Percentiles rank a stretch among this genome's conserved stretches.
These are phyloP conservation scores for Prunella fulvescens DNA, from an alignment of 2,113 vertebrate genomes.

Conservation along the genomic window DNA sequence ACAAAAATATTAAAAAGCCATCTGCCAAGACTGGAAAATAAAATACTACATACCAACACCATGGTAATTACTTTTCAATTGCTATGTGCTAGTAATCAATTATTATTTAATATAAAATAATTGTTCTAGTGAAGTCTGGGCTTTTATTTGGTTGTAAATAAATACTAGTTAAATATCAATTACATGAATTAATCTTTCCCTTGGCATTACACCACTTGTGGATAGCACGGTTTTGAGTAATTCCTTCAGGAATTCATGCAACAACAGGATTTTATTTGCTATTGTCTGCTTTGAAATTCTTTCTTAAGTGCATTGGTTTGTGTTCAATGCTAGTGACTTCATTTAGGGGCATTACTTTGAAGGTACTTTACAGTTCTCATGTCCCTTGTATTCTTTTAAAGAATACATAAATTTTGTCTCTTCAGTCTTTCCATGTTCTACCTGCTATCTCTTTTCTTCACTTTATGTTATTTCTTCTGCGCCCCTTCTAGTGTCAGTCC, in stretches of 20 bases:
- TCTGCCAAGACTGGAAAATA: background rate
- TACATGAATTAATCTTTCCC: background rate
- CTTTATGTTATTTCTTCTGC: background rate
- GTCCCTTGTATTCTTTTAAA: background rate
- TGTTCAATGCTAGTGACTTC: background rate
- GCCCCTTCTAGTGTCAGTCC: background rate
- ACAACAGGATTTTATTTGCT: background rate
- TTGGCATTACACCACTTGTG: background rate
- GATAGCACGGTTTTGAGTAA: background rate
- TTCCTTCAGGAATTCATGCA: background rate
- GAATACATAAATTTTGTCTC: background rate
- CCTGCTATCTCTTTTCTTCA: background rate
- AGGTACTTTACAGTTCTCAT: background rate
- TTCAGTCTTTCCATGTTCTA: background rate
- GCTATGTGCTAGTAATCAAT: slow-evolving; percentile 3
- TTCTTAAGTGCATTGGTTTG: background rate
- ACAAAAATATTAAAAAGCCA: slow-evolving; percentile 22
- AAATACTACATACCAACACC: background rate
- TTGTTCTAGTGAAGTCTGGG: background rate
- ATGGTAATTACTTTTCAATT: slow-evolving; percentile 15
- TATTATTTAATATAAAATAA: slow-evolving; percentile 13
- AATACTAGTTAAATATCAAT: slow-evolving; percentile 1
- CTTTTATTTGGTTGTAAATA: background rate
- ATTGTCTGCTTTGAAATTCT: background rate
- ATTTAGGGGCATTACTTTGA: background rate